Evolutionary conservation across 2,797 vertebrate species (phyloP), one percentile per base, ranked within the genome.

Genomic region (Poeciliopsis presidionis): DNA sequence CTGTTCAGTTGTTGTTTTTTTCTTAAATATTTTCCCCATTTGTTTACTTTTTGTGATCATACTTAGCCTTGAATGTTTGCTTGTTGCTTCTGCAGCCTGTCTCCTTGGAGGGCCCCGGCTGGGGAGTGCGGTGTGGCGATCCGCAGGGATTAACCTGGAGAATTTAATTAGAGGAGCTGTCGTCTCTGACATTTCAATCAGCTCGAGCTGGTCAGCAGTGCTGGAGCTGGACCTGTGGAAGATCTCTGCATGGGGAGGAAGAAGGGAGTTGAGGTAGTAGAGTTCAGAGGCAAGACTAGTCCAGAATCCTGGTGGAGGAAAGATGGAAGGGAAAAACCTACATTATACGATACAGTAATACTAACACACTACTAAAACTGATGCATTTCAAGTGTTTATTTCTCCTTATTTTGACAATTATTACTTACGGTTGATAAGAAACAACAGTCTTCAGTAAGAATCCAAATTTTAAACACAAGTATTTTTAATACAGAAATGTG

Each of bases 131-230:
- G 96, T 95, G 96, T 93, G 89, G 96, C 93, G 92, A 94, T 96
- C 95, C 93, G 93, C 94, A 82, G 95, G 97, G 97, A 97, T 98
- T 98, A 97, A 98, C 97, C 95, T 95, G 96, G 95, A 96, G 96
- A 97, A 97, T 98, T 97, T 97, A 98, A 98, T 99, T 97, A 97
- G 95, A 92, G 91, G 87, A 88, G 90, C 94, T 94, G 92, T 94
- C 91, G 92, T 93, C 86, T 79, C 90, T 93, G 94, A 95, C 93
- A 93, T 94, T 95, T 94, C 94, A 95, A 94, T 94, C 94, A 90
- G 79, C 79, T 77, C 71, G 73, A 80, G 79, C 90, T 89, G 87
- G 83, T 75, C 85, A 78, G 79, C 36, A 41, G 65, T 76, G 88
- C 89, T 84, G 88, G 91, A 84, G 90, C 90, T 88, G 87, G 92